These are phyloP conservation scores for Lanius ludovicianus DNA, from an alignment of 2,113 vertebrate species.

Conservation along the genomic window DNA sequence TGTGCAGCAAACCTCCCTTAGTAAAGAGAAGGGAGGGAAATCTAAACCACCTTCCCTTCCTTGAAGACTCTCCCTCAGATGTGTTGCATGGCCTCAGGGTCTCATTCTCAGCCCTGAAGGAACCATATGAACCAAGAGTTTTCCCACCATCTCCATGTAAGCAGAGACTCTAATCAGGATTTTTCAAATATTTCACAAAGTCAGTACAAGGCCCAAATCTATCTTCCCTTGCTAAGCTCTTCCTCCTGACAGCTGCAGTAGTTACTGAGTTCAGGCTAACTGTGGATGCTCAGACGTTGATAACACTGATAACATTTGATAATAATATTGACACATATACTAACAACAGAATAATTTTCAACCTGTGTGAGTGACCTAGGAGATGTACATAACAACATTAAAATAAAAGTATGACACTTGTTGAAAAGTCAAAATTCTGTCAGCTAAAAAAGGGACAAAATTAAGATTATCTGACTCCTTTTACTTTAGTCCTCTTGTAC, in stretches of 20 bases:
- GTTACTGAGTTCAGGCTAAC: background rate
- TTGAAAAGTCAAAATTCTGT: background rate
- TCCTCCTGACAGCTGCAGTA: background rate
- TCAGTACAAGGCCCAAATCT: background rate
- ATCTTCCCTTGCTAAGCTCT: background rate
- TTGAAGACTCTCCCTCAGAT: background rate
- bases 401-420: background rate
- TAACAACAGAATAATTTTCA: background rate
- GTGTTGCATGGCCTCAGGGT: background rate
- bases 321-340: background rate
- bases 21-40: background rate
- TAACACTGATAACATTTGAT: background rate
- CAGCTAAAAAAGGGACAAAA: background rate
- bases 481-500: background rate
- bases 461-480: background rate
- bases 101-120: background rate
- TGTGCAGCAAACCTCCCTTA: background rate
- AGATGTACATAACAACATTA: background rate
- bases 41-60: background rate
- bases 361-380: background rate
- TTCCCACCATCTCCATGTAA: background rate
- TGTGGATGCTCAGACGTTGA: background rate
- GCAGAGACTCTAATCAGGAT: background rate
- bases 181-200: background rate
- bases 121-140: background rate